These are phyloP conservation scores for Chroicocephalus ridibundus DNA, from an alignment of 2,113 vertebrate genomes.

Conservation along the genomic window DNA sequence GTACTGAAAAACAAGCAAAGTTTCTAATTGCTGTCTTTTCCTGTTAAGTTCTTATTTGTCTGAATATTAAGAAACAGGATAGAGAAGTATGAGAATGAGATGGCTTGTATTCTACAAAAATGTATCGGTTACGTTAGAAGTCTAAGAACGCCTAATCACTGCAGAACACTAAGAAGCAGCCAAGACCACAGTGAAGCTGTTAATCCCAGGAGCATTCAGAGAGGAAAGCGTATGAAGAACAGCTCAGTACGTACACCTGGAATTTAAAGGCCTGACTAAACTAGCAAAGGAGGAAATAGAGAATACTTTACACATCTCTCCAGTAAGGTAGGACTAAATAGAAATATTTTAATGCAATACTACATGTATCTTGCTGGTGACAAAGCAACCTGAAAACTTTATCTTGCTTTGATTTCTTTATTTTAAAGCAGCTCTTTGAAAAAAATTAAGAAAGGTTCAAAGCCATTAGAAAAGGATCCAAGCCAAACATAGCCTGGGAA, in stretches of 20 bases:
- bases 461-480: neutral
- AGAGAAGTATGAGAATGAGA: neutral
- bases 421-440: neutral
- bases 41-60: neutral
- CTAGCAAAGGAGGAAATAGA: neutral
- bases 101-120: neutral
- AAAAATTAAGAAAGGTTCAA: neutral
- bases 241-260: neutral
- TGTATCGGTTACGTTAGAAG: neutral
- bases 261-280: neutral
- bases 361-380: neutral
- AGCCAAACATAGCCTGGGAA: neutral
- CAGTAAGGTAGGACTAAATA: neutral
- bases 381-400: neutral
- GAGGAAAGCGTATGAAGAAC: neutral
- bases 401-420: neutral
- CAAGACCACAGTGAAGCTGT: neutral
- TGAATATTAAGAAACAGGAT: neutral
- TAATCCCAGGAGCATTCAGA: neutral
- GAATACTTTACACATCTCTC: neutral
- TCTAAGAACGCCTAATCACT: neutral
- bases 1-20: neutral
- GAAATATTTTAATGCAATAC: neutral
- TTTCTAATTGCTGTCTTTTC: neutral
- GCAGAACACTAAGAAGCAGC: neutral